Evolutionary conservation across 2,888 invertebrate genomes (phyloP), one percentile per base, ranked within the genome.

Genomic region (Mamestra brassicae): DNA sequence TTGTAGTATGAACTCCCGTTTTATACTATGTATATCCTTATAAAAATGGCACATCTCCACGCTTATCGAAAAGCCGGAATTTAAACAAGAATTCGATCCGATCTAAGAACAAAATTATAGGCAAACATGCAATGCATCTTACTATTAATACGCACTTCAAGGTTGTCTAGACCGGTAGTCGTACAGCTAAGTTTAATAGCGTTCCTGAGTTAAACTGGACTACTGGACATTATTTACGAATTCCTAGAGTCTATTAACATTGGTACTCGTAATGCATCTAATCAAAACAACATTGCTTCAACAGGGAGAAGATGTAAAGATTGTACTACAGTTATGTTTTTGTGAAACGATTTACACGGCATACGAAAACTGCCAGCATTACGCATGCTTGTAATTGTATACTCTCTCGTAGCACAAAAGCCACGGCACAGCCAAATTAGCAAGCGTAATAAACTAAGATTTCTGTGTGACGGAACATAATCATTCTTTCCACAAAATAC

Each of bases 81-180:
- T 57, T 17, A 47, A 42, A 67, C 34, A 78, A 57, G 55, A 57
- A 78, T 78, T 62, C 50, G 38, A 62, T 54, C 17, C 17, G 58
- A 62, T 62, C 36, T 57, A 65, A 34, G 64, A 54, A 64, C 67
- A 57, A 42, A 64, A 79, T 63, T 58, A 36, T 54, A 71, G 1
- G 15, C 47, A 69, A 83, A 67, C 38, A 67, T 50, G 66, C 71
- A 72, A 69, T 70, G 50, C 42, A 45, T 26, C 62, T 63, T 17
- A 75, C 71, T 83, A 82, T 76, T 71, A 76, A 83, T 83, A 83
- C 76, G 60, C 57, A 83, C 66, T 75, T 61, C 81, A 83, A 84
- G 84, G 84, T 52, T 84, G 81, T 69, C 81, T 75, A 75, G 80
- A 63, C 74, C 68, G 71, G 72, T 81, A 73, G 64, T 64, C 36